Conservation (phyloP, 37 sponge, comb jelly and placozoan species). For the Aplysina aerophoba region DNA sequence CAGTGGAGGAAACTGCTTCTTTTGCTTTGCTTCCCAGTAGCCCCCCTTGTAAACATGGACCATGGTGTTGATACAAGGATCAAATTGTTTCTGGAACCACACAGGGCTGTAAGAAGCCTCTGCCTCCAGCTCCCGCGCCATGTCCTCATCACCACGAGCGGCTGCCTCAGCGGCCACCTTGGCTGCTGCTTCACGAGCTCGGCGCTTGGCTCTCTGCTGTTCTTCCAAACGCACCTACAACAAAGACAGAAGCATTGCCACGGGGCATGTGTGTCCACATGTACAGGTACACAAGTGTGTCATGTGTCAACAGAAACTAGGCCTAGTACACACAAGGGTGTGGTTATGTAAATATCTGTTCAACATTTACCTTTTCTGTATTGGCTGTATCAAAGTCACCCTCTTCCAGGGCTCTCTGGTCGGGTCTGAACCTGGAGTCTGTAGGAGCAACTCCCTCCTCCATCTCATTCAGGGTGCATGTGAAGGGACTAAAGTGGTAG, state of each 20-base stretch:
- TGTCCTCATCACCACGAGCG: slow-evolving; percentile 67
- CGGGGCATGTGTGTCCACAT: no score
- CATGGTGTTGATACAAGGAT: slow-evolving; percentile 71
- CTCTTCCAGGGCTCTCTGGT: slow-evolving; percentile 86
- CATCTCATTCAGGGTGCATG: slow-evolving; percentile 83
- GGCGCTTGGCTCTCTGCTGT: slow-evolving; percentile 90
- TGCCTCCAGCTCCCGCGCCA: slow-evolving; percentile 58
- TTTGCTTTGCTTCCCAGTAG: slow-evolving; percentile 91
- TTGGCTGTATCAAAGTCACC: slow-evolving; percentile 88
- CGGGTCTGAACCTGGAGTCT: slow-evolving; percentile 90
- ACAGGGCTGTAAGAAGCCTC: slow-evolving; percentile 71
- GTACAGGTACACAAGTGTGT: no score
- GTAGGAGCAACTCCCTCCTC: slow-evolving; percentile 93
- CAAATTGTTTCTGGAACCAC: slow-evolving; percentile 89
- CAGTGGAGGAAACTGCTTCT: slow-evolving; percentile 25
- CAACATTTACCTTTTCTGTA: slow-evolving; percentile 56
- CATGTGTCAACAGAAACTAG: no score
- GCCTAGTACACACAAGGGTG: no score
- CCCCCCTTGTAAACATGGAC: slow-evolving; percentile 88
- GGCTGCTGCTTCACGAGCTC: slow-evolving; percentile 78
- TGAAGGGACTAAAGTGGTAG: slow-evolving; percentile 82
- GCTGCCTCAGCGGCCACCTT: slow-evolving; percentile 73
- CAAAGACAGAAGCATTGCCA: not conserved
- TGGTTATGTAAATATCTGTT: no score
- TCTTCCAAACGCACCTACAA: slow-evolving; percentile 82